Conservation (phyloP, 2,113 vertebrate genomes). For the Pluvialis apricaria region DNA sequence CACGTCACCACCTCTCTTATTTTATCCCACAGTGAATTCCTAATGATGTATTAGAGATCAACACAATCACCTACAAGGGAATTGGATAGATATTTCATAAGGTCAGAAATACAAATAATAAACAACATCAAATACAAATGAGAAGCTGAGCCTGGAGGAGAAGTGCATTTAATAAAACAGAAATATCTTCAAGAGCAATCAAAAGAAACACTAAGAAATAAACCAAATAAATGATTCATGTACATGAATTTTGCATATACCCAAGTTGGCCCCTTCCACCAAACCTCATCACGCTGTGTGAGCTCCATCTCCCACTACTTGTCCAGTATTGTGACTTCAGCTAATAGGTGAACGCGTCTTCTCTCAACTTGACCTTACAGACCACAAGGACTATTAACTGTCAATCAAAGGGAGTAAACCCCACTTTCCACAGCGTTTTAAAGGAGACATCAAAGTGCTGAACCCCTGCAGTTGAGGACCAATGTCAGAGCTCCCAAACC, state of each 20-base stretch:
- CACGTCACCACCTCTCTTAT: not conserved
- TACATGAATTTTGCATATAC: rapidly evolving
- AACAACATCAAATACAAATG: not conserved
- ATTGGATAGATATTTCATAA: not conserved
- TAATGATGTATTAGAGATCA: not conserved
- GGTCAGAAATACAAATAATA: not conserved
- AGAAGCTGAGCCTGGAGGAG: not conserved
- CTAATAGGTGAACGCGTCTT: not conserved
- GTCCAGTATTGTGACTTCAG: not conserved
- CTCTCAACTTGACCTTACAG: not conserved
- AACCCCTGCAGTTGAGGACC: not conserved
- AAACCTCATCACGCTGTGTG: not conserved
- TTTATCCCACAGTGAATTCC: not conserved
- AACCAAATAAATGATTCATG: not conserved
- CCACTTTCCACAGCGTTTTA: not conserved
- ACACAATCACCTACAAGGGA: not conserved
- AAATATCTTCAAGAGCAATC: not conserved
- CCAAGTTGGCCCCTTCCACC: rapidly evolving
- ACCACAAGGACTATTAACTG: not conserved
- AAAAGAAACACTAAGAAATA: not conserved
- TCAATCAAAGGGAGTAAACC: not conserved
- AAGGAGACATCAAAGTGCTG: not conserved
- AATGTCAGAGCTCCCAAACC: not conserved
- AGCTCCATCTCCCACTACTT: not conserved
- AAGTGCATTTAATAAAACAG: not conserved